Evolutionary conservation across 1,140 invertebrate genomes (phyloP), one percentile per base, ranked within the genome.

Genomic region (Ganaspis sp.): DNA sequence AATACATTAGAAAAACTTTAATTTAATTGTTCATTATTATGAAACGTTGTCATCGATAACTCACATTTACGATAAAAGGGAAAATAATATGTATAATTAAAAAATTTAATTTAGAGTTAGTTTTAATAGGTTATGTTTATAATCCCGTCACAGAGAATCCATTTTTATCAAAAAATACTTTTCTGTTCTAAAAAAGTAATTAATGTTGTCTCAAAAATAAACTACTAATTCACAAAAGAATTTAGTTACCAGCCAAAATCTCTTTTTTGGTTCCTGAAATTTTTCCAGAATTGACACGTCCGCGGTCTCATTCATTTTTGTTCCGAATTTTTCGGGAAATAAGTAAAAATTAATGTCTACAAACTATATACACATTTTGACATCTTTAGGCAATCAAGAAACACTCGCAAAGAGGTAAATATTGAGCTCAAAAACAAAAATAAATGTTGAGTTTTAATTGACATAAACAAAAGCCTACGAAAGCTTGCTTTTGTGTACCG

Each of bases 211-310:
- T 49, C 49, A 42, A 49, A 26, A 54, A 34, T 17, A n/a, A 15
- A 71, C 0, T 19, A 69, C 29, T 26, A 5, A 74, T 69, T 54
- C 49, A 5, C n/a, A n/a, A n/a, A n/a, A n/a, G n/a, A 69, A 9
- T 53, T 29, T 54, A 79, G 83, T 88, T 54, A 91, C 90, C 85
- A 90, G 80, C 87, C 89, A 90, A 78, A 91, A 90, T 42, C 84
- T 88, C 58, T 87, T 90, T 42, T 84, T 83, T 5, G 90, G 89
- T 73, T 90, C 89, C 76, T 87, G 87, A 70, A 91, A 90, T 8
- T 79, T 81, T 29, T 89, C 88, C 58, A 88, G 86, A 40, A 84
- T 81, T 9, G 86, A 87, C 19, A 80, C 76, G 71, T 85, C 85
- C 29, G 83, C 58, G 23, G 26, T 64, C 29, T 64, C 73, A 58